phyloP scores from a whole-genome alignment of 2,888 invertebrate genomes.

The Rhagonycha lutea region DNA sequence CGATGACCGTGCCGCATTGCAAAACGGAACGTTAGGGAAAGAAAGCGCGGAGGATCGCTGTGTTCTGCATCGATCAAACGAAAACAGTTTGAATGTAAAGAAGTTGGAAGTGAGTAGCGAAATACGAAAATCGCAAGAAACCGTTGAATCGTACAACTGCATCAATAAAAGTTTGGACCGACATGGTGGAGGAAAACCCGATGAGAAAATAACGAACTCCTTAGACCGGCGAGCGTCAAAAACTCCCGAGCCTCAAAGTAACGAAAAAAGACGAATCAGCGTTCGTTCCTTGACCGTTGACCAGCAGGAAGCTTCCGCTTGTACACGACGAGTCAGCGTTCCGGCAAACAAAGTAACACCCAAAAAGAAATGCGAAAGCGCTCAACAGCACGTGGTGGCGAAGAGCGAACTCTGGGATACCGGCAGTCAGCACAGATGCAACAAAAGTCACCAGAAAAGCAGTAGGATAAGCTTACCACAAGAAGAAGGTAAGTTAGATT shows the following conservation, averaged over 20 bases:
- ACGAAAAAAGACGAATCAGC: conserved; percentile 16
- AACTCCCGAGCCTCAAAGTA: neutral
- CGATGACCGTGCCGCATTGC: conserved; percentile 31
- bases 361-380: conserved; percentile 57
- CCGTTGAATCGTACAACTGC: neutral
- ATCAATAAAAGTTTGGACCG: neutral
- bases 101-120: neutral
- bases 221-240: conserved; percentile 6
- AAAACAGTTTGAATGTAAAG: neutral
- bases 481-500: conserved; percentile 45
- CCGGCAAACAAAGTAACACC: conserved; percentile 48
- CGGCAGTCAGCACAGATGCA: conserved; percentile 51
- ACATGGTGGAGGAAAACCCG: neutral
- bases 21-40: conserved; percentile 34
- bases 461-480: conserved; percentile 46
- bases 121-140: conserved; percentile 9
- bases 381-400: conserved; percentile 53
- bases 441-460: conserved; percentile 49
- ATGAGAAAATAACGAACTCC: conserved; percentile 14
- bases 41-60: conserved; percentile 13
- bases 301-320: neutral
- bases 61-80: neutral
- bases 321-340: conserved; percentile 43
- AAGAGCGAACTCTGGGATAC: conserved; percentile 57
- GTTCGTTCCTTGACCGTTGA: conserved; percentile 5